Conservation (phyloP, 2,113 vertebrate species). For the Albula glossodonta region DNA sequence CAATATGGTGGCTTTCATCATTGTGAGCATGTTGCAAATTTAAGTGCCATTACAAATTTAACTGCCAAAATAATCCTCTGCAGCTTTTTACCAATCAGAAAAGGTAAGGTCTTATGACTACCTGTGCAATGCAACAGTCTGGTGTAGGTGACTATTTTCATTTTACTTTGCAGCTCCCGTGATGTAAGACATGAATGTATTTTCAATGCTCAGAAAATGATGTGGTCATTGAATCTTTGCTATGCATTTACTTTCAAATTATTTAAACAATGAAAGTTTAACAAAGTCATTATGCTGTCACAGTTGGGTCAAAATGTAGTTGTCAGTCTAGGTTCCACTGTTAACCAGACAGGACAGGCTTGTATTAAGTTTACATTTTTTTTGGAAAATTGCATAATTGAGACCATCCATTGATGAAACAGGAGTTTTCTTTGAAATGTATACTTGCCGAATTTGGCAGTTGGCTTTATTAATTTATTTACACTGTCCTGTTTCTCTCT, state of each 20-base stretch:
- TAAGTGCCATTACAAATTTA: neutral
- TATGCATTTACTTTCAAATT: neutral
- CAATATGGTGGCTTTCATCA: neutral
- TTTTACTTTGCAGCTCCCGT: neutral
- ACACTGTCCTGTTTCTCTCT: constrained; percentile 66
- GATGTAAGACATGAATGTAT: neutral
- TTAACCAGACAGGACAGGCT: neutral
- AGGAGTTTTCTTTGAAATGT: neutral
- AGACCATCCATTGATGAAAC: neutral
- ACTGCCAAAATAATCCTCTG: no score
- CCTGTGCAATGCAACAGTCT: no score
- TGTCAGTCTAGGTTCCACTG: neutral
- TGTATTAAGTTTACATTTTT: neutral
- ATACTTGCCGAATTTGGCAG: neutral
- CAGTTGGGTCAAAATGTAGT: neutral
- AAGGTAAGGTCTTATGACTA: no score
- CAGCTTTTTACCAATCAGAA: no score
- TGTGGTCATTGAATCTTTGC: neutral
- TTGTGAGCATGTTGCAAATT: neutral
- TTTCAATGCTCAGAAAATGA: neutral
- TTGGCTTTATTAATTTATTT: constrained; percentile 62
- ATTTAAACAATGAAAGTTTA: neutral
- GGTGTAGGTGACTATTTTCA: neutral
- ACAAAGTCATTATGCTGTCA: neutral
- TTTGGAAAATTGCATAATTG: neutral